Conservation (phyloP, 2,113 vertebrate species). For the Erythrolamprus reginae region DNA sequence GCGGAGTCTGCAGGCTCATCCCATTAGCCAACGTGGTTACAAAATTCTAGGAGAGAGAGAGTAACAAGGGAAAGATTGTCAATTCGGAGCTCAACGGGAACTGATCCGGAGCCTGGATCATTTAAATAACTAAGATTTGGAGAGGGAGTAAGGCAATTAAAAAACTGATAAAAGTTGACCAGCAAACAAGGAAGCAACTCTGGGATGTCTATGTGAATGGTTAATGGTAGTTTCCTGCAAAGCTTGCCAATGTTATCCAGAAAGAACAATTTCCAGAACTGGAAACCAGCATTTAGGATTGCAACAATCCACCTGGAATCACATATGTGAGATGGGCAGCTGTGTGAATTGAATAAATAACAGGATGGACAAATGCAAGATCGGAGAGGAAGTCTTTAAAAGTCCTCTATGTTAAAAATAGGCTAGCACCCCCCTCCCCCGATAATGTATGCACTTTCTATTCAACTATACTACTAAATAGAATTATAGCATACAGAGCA, state of each 20-base stretch:
- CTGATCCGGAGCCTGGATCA: conserved; percentile 22
- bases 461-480: not conserved
- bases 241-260: not conserved
- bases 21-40: conserved; percentile 74
- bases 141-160: not conserved
- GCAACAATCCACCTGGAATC: not conserved
- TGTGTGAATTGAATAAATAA: not conserved
- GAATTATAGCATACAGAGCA: not conserved
- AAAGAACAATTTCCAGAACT: not conserved
- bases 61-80: conserved; percentile 65
- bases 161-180: not conserved
- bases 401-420: not conserved
- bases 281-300: not conserved
- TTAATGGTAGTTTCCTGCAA: not conserved
- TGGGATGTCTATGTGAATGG: not conserved
- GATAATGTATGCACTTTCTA: not conserved
- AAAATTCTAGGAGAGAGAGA: conserved; percentile 73
- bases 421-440: not conserved
- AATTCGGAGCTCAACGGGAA: conserved; percentile 33
- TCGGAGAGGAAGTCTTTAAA: not conserved
- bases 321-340: not conserved
- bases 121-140: not conserved
- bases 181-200: not conserved
- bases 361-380: not conserved
- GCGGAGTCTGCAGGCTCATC: conserved; percentile 70